phyloP scores from a whole-genome alignment of 2,888 invertebrate species.

The Portevinia maculata region DNA sequence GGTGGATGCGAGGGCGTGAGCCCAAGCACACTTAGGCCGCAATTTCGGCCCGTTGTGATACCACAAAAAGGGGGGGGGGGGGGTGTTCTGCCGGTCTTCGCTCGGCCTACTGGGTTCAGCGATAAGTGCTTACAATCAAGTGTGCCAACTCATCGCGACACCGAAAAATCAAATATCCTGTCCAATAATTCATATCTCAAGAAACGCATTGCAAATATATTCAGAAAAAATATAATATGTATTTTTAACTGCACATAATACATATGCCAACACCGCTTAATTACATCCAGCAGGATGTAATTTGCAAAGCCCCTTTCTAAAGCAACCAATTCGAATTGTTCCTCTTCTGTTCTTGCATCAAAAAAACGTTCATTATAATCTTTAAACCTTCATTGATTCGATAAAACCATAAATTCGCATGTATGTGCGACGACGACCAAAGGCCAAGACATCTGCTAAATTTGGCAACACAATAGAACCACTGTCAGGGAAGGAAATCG shows the following conservation, averaged over 20 bases:
- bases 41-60: too few species aligned
- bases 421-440: background rate
- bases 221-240: background rate
- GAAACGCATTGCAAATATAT: too few species aligned
- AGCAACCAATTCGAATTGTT: slow-evolving; percentile 27
- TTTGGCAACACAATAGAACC: slow-evolving; percentile 48
- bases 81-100: too few species aligned
- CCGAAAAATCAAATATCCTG: too few species aligned
- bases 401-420: slow-evolving; percentile 12
- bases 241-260: slow-evolving; percentile 7
- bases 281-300: slow-evolving; percentile 17
- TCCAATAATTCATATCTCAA: too few species aligned
- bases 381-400: slow-evolving; percentile 33
- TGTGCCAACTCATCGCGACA: too few species aligned
- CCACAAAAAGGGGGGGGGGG: too few species aligned
- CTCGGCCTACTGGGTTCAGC: too few species aligned
- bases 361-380: slow-evolving; percentile 61
- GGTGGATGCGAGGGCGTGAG: too few species aligned
- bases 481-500: slow-evolving; percentile 49
- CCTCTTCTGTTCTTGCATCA: slow-evolving; percentile 39
- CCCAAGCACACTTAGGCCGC: too few species aligned
- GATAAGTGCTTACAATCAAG: too few species aligned
- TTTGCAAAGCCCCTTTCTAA: background rate
- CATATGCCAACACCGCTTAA: background rate
- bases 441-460: slow-evolving; percentile 39